These are phyloP conservation scores for Pocillopora damicornis DNA, from an alignment of 64 coral and sea anemone genomes.

Conservation along the genomic window DNA sequence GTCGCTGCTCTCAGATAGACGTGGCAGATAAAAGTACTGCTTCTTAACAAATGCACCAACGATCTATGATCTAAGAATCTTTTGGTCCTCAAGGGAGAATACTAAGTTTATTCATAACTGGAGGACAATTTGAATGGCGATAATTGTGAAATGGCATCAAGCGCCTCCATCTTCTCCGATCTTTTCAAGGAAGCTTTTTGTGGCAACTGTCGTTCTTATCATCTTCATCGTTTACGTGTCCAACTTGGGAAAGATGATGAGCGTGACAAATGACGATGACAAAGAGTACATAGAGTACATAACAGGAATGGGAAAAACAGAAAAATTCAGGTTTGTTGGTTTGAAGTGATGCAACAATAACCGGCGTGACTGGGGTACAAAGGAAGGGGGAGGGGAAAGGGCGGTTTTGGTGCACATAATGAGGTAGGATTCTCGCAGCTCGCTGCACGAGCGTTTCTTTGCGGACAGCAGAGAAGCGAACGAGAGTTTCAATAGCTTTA, in stretches of 20 bases:
- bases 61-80: not conserved
- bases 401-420: too few relatives aligned
- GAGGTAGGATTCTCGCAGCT: too few relatives aligned
- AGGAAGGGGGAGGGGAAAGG: not conserved
- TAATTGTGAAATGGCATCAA: not conserved
- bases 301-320: not conserved
- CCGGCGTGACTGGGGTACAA: not conserved
- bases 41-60: not conserved
- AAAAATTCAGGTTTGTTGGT: not conserved
- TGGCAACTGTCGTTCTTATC: not conserved
- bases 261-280: not conserved
- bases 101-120: not conserved
- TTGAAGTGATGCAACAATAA: not conserved
- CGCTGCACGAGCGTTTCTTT: too few relatives aligned
- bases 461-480: too few relatives aligned
- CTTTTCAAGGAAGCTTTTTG: not conserved
- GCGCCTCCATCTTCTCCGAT: not conserved
- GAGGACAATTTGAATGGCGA: not conserved
- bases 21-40: not conserved
- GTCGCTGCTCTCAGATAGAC: not conserved
- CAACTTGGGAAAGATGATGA: not conserved
- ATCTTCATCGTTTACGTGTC: not conserved
- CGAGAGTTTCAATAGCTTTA: too few relatives aligned
- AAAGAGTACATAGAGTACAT: not conserved
- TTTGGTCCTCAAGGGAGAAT: not conserved